A percentile compares a stretch with the other conserved stretches of the same genome.
Conservation (phyloP, 2,797 vertebrate genomes). For the Limnodromus scolopaceus region DNA sequence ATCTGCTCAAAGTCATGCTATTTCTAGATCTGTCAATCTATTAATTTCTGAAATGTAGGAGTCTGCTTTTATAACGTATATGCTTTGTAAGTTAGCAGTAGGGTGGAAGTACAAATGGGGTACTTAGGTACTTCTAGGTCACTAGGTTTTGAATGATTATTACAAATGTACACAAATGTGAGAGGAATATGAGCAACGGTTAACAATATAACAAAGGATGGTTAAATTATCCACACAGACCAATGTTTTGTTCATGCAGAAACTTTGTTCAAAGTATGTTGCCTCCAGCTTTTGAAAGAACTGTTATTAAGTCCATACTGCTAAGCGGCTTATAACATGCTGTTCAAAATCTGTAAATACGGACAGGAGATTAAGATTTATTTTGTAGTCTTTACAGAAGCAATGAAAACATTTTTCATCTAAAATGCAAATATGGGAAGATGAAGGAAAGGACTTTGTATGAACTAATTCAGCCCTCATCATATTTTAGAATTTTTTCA, state of each 20-base stretch:
- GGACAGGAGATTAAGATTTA: background rate
- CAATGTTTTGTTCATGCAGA: background rate
- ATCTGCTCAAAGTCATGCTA: background rate
- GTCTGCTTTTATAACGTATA: background rate
- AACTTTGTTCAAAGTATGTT: background rate
- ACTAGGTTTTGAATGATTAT: background rate
- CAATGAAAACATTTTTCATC: background rate
- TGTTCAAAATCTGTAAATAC: background rate
- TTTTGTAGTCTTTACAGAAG: background rate
- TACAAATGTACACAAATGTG: background rate
- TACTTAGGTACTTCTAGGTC: background rate
- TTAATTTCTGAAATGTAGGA: background rate
- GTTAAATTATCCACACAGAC: background rate
- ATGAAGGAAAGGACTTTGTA: background rate
- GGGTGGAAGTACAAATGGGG: background rate
- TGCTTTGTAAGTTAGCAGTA: background rate
- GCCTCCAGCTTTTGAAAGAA: background rate
- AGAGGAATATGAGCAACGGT: background rate
- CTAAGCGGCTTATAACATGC: background rate
- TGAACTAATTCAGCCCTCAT: background rate
- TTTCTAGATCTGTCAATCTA: background rate
- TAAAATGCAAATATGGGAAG: background rate
- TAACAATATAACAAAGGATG: background rate
- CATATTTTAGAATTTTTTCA: background rate
- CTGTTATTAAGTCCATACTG: background rate